A percentile compares a stretch with the other conserved stretches of the same genome.
phyloP scores from a whole-genome alignment of 1,140 invertebrate genomes.

The Drosophila bipectinata region DNA sequence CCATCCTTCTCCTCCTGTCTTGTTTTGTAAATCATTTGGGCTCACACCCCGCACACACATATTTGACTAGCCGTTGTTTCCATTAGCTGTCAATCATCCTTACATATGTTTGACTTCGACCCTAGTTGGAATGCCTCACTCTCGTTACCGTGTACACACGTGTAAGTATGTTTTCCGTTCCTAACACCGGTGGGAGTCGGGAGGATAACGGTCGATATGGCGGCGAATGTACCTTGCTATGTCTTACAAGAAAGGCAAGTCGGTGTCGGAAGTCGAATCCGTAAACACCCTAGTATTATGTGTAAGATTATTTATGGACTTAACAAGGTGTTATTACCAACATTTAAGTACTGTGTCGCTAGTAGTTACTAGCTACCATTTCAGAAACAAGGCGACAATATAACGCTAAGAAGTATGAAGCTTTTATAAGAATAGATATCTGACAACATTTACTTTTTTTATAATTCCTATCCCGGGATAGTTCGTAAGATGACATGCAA shows the following conservation, averaged over 20 bases:
- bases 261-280: slow-evolving; percentile 4
- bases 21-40: slow-evolving; percentile 39
- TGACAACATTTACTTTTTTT: too few relatives aligned
- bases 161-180: slow-evolving; percentile 19
- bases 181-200: slow-evolving; percentile 10
- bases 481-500: too few relatives aligned
- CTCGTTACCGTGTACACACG: slow-evolving; percentile 21
- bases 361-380: too few relatives aligned
- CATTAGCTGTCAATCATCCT: slow-evolving; percentile 49
- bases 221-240: slow-evolving; percentile 26
- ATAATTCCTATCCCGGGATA: too few relatives aligned
- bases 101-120: slow-evolving; percentile 46
- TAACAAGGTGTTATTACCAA: background rate
- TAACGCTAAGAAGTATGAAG: too few relatives aligned
- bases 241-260: slow-evolving; percentile 28
- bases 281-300: slow-evolving; percentile 3
- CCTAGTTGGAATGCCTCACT: slow-evolving; percentile 28
- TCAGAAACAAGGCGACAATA: too few relatives aligned
- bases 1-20: slow-evolving; percentile 17
- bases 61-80: slow-evolving; percentile 34
- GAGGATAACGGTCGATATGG: slow-evolving; percentile 34
- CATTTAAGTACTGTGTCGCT: background rate
- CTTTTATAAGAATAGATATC: too few relatives aligned
- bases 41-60: slow-evolving; percentile 37
- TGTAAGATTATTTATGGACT: background rate